phyloP scores from a whole-genome alignment of 2,797 vertebrate genomes.

The Luscinia luscinia region DNA sequence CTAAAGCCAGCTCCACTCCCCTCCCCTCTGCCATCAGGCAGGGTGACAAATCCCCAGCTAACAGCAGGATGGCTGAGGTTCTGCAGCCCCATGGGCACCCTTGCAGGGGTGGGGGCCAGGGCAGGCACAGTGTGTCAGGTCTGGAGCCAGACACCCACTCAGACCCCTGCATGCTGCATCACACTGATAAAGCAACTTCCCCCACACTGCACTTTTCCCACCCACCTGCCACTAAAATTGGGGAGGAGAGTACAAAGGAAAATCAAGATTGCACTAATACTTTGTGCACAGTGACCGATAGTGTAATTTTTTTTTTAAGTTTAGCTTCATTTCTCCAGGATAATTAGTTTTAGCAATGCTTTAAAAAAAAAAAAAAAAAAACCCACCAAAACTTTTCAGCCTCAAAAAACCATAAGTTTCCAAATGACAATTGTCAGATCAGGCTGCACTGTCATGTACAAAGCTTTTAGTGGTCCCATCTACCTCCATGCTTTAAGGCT shows the following conservation, averaged over 20 bases:
- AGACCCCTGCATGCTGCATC: neutral
- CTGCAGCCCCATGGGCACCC: neutral
- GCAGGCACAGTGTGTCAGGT: neutral
- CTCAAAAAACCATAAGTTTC: neutral
- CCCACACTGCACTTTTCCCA: neutral
- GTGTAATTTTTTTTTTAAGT: neutral
- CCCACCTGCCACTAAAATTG: neutral
- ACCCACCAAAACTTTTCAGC: neutral
- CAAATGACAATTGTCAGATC: neutral
- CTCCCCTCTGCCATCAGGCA: neutral
- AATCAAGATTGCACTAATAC: neutral
- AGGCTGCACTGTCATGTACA: neutral
- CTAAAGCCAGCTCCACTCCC: neutral
- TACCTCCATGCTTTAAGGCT: neutral
- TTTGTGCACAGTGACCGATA: neutral
- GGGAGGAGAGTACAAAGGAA: neutral
- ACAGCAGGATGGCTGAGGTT: neutral
- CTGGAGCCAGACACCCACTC: neutral
- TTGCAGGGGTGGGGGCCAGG: neutral
- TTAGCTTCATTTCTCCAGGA: conserved; percentile 1
- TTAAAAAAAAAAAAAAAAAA: neutral
- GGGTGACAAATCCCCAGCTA: conserved; percentile 21
- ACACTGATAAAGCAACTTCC: conserved; percentile 29
- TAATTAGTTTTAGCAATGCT: conserved; percentile 39
- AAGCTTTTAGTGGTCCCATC: neutral